Conservation (phyloP, 2,888 invertebrate genomes). For the Danaus chrysippus region DNA sequence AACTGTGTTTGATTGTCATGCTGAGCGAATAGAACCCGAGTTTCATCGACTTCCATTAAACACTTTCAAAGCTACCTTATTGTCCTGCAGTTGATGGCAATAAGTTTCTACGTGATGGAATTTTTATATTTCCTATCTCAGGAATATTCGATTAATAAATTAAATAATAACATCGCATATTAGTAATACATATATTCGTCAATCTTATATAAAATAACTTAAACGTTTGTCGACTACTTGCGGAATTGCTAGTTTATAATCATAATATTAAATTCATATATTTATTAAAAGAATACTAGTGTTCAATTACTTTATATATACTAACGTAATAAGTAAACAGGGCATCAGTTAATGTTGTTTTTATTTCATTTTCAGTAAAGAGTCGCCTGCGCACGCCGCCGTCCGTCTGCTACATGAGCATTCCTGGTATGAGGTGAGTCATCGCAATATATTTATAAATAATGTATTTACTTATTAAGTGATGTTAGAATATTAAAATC, state of each 20-base stretch:
- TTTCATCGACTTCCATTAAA: conserved; percentile 43
- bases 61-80: conserved; percentile 62
- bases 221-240: no score
- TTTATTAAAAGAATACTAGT: neutral
- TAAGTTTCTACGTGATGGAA: conserved; percentile 72
- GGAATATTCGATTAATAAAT: no score
- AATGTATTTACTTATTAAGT: conserved; percentile 25
- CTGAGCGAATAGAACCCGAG: conserved; percentile 32
- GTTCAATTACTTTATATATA: conserved; percentile 17
- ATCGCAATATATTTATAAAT: conserved; percentile 47
- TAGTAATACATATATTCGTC: neutral
- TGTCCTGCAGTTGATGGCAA: conserved; percentile 66
- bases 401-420: conserved; percentile 61
- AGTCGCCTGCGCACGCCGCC: conserved; percentile 55
- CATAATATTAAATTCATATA: neutral
- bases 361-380: conserved; percentile 58
- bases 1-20: conserved; percentile 35
- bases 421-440: conserved; percentile 73
- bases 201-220: no score
- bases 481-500: neutral
- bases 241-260: no score
- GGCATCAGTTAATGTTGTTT: conserved; percentile 34
- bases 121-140: conserved; percentile 75
- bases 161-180: neutral
- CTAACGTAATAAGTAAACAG: conserved; percentile 29